A percentile compares a stretch with the other conserved stretches of the same genome.
Evolutionary conservation across 2,797 vertebrate genomes (phyloP).

Genomic region (Hoplostethus atlanticus): DNA sequence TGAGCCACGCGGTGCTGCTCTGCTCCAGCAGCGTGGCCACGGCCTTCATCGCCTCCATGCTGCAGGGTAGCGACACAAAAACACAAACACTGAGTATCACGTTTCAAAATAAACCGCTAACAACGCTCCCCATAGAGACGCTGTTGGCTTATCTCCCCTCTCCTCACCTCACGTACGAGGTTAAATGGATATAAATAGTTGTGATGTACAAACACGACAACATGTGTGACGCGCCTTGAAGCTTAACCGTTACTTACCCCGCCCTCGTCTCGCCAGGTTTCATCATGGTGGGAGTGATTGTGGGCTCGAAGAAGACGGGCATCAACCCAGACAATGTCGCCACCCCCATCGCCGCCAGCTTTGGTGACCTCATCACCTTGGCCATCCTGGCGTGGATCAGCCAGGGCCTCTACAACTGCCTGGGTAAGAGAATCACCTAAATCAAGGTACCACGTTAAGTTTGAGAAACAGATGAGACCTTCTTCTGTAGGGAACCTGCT

Average conservation of each 20-base stretch:
- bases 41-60: constrained; percentile 94
- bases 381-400: constrained; percentile 98
- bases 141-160: neutral
- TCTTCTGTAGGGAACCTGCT: too few relatives aligned
- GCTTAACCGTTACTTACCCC: neutral
- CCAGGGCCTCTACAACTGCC: constrained; percentile 94
- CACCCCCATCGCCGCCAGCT: constrained; percentile 96
- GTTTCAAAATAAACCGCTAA: constrained; percentile 34
- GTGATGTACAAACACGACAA: neutral
- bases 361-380: constrained; percentile 96
- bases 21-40: constrained; percentile 98
- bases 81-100: neutral
- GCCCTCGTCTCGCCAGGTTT: constrained; percentile 82
- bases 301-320: constrained; percentile 97
- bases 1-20: constrained; percentile 92
- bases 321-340: constrained; percentile 98
- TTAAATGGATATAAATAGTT: neutral
- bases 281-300: constrained; percentile 98
- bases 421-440: constrained; percentile 85
- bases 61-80: constrained; percentile 87
- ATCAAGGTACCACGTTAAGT: too few relatives aligned
- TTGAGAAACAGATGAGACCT: too few relatives aligned
- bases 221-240: neutral
- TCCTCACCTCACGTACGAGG: neutral
- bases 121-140: constrained; percentile 4